phyloP scores from a whole-genome alignment of 2,797 vertebrate genomes.

The Epinephelus coioides region DNA sequence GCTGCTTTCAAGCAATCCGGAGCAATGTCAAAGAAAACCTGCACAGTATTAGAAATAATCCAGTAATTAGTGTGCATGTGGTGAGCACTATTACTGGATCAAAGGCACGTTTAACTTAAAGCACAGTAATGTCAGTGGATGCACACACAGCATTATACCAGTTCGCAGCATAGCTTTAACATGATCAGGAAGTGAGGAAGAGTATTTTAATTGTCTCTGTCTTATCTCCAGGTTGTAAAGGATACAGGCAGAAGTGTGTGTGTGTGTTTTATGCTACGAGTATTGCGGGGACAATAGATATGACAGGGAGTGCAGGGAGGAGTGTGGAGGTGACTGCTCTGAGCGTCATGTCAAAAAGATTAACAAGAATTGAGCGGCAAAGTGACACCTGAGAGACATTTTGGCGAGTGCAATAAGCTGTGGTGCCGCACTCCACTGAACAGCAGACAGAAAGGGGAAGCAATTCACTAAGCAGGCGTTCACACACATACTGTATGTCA shows the following conservation, averaged over 20 bases:
- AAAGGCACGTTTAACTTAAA: conserved; percentile 48
- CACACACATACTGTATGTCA: neutral
- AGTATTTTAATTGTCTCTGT: conserved; percentile 13
- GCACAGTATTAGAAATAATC: conserved; percentile 58
- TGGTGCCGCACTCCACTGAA: conserved; percentile 52
- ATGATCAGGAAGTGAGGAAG: neutral
- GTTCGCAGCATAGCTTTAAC: neutral
- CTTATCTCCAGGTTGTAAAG: conserved; percentile 10
- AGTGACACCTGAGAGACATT: conserved; percentile 73
- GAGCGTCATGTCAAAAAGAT: conserved; percentile 75
- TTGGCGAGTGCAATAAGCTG: conserved; percentile 55
- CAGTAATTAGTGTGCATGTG: conserved; percentile 52
- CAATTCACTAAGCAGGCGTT: conserved; percentile 42
- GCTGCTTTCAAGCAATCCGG: conserved; percentile 44
- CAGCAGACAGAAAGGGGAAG: conserved; percentile 41
- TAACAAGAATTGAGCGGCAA: conserved; percentile 67
- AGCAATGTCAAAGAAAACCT: conserved; percentile 48
- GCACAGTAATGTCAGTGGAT: conserved; percentile 19
- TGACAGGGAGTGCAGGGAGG: conserved; percentile 45
- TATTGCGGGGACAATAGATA: conserved; percentile 47
- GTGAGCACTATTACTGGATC: conserved; percentile 48
- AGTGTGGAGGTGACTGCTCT: conserved; percentile 75
- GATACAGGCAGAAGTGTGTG: neutral
- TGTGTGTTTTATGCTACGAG: conserved; percentile 35
- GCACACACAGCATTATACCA: conserved; percentile 7